Conservation (phyloP, 35 echinoderm and acorn worm species). For the Apostichopus japonicus region DNA sequence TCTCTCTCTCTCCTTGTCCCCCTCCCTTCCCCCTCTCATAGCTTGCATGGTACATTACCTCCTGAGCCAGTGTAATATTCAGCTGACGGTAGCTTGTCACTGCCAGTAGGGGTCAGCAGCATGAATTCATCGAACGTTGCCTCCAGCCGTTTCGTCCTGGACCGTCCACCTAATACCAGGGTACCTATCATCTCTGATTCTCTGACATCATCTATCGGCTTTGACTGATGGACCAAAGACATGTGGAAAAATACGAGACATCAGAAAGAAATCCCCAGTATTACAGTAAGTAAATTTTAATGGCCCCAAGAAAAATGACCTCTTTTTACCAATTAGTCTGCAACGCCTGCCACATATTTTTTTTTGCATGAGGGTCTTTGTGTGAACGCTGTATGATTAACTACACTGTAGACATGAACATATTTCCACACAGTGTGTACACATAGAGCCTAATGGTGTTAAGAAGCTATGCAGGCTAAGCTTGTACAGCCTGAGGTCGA, state of each 20-base stretch:
- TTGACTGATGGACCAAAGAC: not conserved
- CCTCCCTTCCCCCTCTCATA: not conserved
- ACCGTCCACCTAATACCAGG: constrained; percentile 65
- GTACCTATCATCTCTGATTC: not conserved
- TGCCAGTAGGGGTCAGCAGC: constrained; percentile 53
- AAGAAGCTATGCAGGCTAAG: not conserved
- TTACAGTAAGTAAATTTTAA: too few species aligned
- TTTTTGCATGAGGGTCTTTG: too few species aligned
- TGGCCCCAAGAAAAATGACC: too few species aligned
- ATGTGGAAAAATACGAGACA: too few species aligned
- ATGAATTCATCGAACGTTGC: constrained; percentile 89
- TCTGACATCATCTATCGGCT: constrained; percentile 19
- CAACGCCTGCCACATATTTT: too few species aligned
- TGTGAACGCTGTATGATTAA: too few species aligned
- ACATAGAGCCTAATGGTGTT: too few species aligned
- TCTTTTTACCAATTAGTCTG: too few species aligned
- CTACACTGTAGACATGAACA: too few species aligned
- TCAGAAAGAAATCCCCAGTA: too few species aligned
- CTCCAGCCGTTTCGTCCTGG: constrained; percentile 13
- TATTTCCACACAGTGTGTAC: too few species aligned
- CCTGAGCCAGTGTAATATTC: constrained; percentile 62
- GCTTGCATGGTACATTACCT: constrained; percentile 30
- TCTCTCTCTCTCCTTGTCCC: not conserved
- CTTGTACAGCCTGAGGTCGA: not conserved
- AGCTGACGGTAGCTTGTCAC: constrained; percentile 55